These are phyloP conservation scores for Lithophane leautieri DNA, from an alignment of 2,888 invertebrate species.

Conservation along the genomic window DNA sequence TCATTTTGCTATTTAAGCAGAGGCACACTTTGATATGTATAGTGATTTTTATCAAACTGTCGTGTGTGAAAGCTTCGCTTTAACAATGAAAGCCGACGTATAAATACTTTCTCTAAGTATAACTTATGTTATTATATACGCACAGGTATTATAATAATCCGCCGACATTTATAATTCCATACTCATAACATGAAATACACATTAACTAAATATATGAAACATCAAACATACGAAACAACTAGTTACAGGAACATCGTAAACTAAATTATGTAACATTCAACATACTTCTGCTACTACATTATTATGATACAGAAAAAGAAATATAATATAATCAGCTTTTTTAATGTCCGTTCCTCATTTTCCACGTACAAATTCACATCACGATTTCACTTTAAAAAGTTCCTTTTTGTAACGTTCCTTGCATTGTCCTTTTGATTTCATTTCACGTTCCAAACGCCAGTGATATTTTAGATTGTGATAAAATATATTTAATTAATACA, in stretches of 20 bases:
- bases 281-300: conserved; percentile 66
- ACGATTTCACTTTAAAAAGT: conserved; percentile 52
- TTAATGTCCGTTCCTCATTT: conserved; percentile 30
- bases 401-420: conserved; percentile 32
- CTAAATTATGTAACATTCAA: conserved; percentile 74
- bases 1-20: conserved; percentile 88
- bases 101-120: conserved; percentile 69
- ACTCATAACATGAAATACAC: conserved; percentile 68
- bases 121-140: conserved; percentile 70
- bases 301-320: conserved; percentile 59
- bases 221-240: conserved; percentile 73
- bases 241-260: conserved; percentile 83
- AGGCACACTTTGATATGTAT: conserved; percentile 90
- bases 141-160: conserved; percentile 69
- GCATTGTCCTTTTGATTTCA: conserved; percentile 29
- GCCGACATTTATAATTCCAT: conserved; percentile 63
- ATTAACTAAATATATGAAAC: conserved; percentile 73
- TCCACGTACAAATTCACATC: conserved; percentile 44
- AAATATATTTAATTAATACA: conserved; percentile 56
- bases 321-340: conserved; percentile 36
- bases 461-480: conserved; percentile 42
- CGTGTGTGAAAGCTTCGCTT: conserved; percentile 84
- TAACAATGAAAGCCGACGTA: conserved; percentile 85
- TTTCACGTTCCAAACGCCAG: conserved; percentile 32
- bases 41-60: conserved; percentile 78